Conservation (phyloP, 2,797 vertebrate genomes). For the Tapirus indicus region DNA sequence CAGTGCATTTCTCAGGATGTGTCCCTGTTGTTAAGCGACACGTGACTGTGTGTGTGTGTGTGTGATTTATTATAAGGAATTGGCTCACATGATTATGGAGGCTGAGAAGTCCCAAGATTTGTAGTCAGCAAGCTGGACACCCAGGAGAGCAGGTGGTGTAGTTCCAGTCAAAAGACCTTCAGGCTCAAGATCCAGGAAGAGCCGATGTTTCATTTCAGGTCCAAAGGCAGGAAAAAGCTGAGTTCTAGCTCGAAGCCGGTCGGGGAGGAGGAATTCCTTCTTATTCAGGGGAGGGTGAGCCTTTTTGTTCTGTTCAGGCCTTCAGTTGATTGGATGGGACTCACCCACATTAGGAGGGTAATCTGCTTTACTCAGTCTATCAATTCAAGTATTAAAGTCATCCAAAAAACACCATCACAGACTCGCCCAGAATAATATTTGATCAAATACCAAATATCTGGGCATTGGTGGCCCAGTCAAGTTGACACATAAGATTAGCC, state of each 20-base stretch:
- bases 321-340: not conserved
- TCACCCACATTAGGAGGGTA: not conserved
- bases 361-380: not conserved
- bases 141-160: not conserved
- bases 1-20: too few species aligned
- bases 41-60: not conserved
- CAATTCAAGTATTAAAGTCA: not conserved
- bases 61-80: not conserved
- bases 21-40: too few species aligned
- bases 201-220: not conserved
- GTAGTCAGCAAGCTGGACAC: not conserved
- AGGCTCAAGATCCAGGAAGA: not conserved
- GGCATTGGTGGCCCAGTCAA: not conserved
- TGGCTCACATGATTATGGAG: not conserved
- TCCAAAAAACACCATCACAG: not conserved
- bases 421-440: not conserved
- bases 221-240: not conserved
- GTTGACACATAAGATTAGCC: not conserved
- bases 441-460: not conserved
- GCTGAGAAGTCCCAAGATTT: not conserved
- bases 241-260: not conserved
- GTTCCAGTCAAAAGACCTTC: not conserved
- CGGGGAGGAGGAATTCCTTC: not conserved
- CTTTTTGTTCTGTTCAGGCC: not conserved
- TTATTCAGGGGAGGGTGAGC: not conserved